A percentile compares a stretch with the other conserved stretches of the same genome.
Evolutionary conservation across 64 coral and sea anemone genomes (phyloP).

Genomic region (Montipora efflorescens): DNA sequence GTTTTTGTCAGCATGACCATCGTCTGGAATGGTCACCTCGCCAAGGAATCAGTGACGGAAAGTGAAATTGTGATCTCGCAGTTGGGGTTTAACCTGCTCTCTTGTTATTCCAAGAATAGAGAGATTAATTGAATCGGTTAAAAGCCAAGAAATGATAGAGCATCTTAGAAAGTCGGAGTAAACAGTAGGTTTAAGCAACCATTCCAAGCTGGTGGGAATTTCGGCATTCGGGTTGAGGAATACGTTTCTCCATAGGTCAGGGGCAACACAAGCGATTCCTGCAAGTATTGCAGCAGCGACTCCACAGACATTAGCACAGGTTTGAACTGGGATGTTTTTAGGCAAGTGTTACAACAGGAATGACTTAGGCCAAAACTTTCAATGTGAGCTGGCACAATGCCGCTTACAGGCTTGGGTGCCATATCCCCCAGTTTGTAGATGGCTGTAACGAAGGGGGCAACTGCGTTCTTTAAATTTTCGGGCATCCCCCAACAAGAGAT

Average conservation of each 20-base stretch:
- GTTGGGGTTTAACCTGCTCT: conserved; percentile 27
- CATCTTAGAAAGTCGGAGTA: conserved; percentile 52
- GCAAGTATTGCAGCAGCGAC: conserved; percentile 44
- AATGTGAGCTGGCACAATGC: conserved; percentile 22
- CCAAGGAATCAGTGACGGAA: not conserved
- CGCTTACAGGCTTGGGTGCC: conserved; percentile 9
- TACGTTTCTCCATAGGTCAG: conserved; percentile 42
- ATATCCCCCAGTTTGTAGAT: conserved; percentile 7
- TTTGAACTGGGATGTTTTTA: conserved; percentile 70
- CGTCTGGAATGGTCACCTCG: conserved; percentile 13
- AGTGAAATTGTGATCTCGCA: conserved; percentile 3
- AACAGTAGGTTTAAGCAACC: conserved; percentile 32
- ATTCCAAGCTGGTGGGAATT: conserved; percentile 19
- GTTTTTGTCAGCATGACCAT: conserved; percentile 5
- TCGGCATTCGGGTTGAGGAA: conserved; percentile 48
- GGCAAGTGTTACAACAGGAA: conserved; percentile 33
- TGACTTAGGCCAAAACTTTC: no score
- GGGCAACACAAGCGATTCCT: conserved; percentile 32
- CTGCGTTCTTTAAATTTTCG: conserved; percentile 10
- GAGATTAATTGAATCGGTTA: conserved; percentile 23
- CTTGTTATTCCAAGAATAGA: conserved; percentile 18
- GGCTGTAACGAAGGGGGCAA: conserved; percentile 40
- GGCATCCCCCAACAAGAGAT: conserved; percentile 69
- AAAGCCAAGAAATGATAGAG: conserved; percentile 45
- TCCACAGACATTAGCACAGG: conserved; percentile 69